Evolutionary conservation across 2,113 vertebrate genomes (phyloP), one percentile per base, ranked within the genome.

Genomic region (Lophotis ruficrista): DNA sequence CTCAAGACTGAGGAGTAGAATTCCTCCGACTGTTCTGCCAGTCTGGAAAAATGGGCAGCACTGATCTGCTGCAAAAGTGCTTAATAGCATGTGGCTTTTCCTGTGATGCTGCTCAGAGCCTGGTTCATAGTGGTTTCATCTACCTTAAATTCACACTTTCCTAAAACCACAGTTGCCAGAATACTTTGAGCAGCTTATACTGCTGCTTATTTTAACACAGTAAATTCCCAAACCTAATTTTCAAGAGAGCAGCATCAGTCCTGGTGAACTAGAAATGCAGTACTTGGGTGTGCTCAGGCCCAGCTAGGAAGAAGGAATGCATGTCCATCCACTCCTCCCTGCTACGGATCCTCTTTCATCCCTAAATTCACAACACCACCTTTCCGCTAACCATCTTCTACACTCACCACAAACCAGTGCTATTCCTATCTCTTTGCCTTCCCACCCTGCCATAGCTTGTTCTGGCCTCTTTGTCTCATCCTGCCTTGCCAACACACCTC

Each of bases 381-480:
- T 92, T 75, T n/a, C 15, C 22, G 27, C 47, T 30, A 30, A 31
- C 20, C 10, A 31, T 20, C 28, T 57, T 20, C 38, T 48, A 37
- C 6, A 27, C 3, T 48, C 10, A 69, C 8, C 10, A 50, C 11
- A 20, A 53, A n/a, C 18, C 35, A 10, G 14, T 1, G 0, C 7
- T 78, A 38, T 3, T 30, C 19, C 21, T 33, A 16, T 30, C 37
- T 47, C 30, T 7, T 48, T 58, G 31, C 28, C 76, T 89, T 75
- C 10, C 7, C 12, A 60, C 2, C 4, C 38, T 47, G 37, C 7
- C 54, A 22, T 21, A 68, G 4, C 5, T n/a, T 27, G 6, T 31
- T 65, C n/a, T 35, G 10, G 70, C 25, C 30, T 35, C 13, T 65
- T 41, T 51, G 7, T 12, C 28, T 83, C 27, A 22, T 47, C 22